Evolutionary conservation across 2,113 vertebrate species (phyloP), one percentile per base, ranked within the genome.

Genomic region (Crotalus tigris): DNA sequence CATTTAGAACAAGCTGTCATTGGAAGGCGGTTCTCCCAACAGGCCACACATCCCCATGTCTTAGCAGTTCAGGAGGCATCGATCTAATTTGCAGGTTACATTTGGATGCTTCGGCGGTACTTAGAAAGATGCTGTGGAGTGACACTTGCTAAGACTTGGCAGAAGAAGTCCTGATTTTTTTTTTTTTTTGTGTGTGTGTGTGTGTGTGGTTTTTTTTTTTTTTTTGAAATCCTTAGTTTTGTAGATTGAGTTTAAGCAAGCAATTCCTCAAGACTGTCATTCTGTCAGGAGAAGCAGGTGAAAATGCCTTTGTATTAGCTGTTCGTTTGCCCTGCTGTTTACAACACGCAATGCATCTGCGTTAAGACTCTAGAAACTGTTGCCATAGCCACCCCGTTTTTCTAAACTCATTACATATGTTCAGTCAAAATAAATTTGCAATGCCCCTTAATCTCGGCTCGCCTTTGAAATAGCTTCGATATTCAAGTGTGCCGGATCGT

Each of bases 31-130:
- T 96, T 95, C 93, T 95, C 95, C 94, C 96, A 96, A 94, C 93
- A 91, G 92, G 92, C 91, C 93, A 0, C 0, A 94, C 96, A 96
- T 97, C 94, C 90, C 81, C 90, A 89, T 90, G 95, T 95, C 96
- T 96, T 97, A 96, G 96, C 96, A 95, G 94, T 89, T 92, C 93
- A 93, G 94, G 95, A 94, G 92, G 92, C 94, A 97, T 97, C 92
- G 95, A 96, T 97, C 95, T 93, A 95, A 94, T 97, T 96, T 95
- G 90, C 93, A 95, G 93, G 94, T 95, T 96, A 93, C 94, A 94
- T 92, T 90, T 92, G 95, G 75, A 91, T 95, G 85, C 93, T 96
- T 93, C 92, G 85, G 93, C 91, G 94, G 95, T 15, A 61, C 94
- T 91, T 94, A 88, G 91, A 94, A 96, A 94, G 33, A n/a, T 54